Conservation (phyloP, 2,113 vertebrate genomes). For the Clarias gariepinus region DNA sequence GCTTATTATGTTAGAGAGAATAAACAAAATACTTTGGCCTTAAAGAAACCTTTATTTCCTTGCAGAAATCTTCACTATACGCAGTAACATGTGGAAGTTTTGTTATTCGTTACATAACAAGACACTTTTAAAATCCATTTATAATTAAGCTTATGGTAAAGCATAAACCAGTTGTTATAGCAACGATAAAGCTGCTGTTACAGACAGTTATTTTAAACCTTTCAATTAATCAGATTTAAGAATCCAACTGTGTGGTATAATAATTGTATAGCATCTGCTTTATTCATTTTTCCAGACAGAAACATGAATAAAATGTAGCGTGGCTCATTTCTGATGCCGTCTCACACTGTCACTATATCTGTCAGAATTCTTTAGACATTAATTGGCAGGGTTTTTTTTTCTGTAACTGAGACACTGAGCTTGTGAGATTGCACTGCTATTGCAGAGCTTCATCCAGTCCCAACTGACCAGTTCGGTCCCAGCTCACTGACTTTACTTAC, state of each 20-base stretch:
- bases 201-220: not conserved
- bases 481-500: constrained; percentile 11
- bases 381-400: constrained; percentile 1
- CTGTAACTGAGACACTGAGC: constrained; percentile 11
- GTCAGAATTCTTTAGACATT: constrained; percentile 7
- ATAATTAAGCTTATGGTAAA: not conserved
- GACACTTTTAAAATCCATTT: not conserved
- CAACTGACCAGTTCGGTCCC: constrained; percentile 21
- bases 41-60: not conserved
- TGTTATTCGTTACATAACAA: not conserved
- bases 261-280: constrained; percentile 13
- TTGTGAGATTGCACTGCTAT: constrained; percentile 34
- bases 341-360: not conserved
- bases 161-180: not conserved
- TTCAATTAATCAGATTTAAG: not conserved
- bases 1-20: not conserved
- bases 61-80: not conserved
- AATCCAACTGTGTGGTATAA: not conserved
- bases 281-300: not conserved
- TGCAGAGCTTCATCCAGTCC: constrained; percentile 22
- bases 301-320: constrained; percentile 1
- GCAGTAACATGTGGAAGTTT: not conserved
- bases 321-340: constrained; percentile 5
- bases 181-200: not conserved
- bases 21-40: not conserved